Evolutionary conservation across 2,888 invertebrate genomes (phyloP), one percentile per base, ranked within the genome.

Genomic region (Eurois occulta): DNA sequence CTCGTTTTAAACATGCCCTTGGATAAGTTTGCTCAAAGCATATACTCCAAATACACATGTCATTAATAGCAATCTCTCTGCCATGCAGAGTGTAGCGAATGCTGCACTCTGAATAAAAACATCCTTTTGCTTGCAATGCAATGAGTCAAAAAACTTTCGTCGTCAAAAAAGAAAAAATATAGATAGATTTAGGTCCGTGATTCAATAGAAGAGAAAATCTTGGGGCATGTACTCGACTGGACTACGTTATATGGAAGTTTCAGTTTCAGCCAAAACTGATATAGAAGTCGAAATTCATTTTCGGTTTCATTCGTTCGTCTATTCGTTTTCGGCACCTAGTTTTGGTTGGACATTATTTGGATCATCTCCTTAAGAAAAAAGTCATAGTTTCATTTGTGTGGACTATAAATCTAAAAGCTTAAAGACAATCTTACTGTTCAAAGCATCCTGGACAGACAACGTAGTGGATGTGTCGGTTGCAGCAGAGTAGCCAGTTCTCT

Each of bases 381-480:
- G 1, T 1, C 32, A 71, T 32, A 7, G 1, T n/a, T n/a, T n/a
- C n/a, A 70, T 28, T 21, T 32, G 11, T 41, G 0, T n/a, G 2
- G 6, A 43, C 4, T 11, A 16, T 46, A 16, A 16, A 46, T 46
- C 10, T 16, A n/a, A 69, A 41, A 48, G 5, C 18, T 21, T 28
- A 10, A 83, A n/a, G 7, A 13, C 16, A 18, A 52, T 32, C 83
- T 92, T 91, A 96, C 96, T 96, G 89, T 96, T 96, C 75, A 96
- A 92, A 67, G 96, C 96, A 91, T 96, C 96, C 92, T 96, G 96
- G 60, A 96, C 96, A 60, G 96, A 96, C 77, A 96, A 72, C 28
- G 95, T 92, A 11, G 95, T 93, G 24, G 96, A 96, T 64, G 93
- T 94, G 72, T 96, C 96, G 16, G 96, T 96, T 35, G 95, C 93